Conservation (phyloP, 2,113 vertebrate genomes). For the Gnathonemus longibarbis region DNA sequence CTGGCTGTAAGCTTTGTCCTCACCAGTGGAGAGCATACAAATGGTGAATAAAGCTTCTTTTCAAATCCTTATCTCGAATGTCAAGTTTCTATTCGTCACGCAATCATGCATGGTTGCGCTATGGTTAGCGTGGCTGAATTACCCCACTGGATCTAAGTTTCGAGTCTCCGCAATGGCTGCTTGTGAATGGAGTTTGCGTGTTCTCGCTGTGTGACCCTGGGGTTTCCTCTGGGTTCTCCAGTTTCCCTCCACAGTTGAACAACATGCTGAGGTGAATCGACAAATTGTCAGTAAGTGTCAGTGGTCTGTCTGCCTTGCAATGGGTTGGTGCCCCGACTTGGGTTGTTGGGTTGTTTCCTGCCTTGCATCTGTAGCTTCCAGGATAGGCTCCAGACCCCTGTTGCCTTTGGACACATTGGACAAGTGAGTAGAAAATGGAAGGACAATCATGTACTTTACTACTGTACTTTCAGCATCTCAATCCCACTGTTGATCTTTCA, state of each 20-base stretch:
- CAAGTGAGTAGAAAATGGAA: neutral
- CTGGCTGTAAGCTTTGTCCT: neutral
- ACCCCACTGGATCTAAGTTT: neutral
- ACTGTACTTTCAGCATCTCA: neutral
- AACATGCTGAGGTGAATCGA: neutral
- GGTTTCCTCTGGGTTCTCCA: neutral
- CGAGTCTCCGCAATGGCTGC: neutral
- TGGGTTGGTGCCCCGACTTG: neutral
- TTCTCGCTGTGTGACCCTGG: neutral
- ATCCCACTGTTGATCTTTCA: neutral
- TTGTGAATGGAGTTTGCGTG: neutral
- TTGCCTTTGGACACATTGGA: neutral
- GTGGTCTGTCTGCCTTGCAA: too few species aligned
- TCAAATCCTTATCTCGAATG: neutral
- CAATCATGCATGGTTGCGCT: neutral
- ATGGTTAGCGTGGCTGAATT: neutral
- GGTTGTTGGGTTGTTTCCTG: neutral
- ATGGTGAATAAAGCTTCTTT: neutral
- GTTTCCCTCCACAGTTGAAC: neutral
- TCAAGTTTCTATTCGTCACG: neutral
- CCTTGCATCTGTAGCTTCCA: neutral
- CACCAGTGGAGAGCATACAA: neutral
- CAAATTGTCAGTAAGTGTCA: neutral
- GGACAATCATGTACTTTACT: neutral
- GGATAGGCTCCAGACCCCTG: neutral